Evolutionary conservation across 2,888 invertebrate species (phyloP), one percentile per base, ranked within the genome.

Genomic region (Sminthurides aquaticus): DNA sequence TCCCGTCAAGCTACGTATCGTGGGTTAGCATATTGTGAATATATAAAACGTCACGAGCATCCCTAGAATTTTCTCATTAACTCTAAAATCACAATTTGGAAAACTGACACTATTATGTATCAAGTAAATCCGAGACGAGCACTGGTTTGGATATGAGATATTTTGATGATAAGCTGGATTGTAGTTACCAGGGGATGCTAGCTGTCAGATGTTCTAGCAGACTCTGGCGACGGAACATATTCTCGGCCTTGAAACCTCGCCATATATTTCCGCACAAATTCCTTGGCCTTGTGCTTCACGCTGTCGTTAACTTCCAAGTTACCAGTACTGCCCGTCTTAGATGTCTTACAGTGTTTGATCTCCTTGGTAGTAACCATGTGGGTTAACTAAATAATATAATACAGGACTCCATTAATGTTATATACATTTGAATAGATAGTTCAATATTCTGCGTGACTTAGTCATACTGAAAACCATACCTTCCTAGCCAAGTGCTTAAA

Each of bases 201-300:
- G 52, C 52, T 52, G 5, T 52, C 52, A 20, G 8, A 8, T 8
- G 59, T 8, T 5, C 48, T 34, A 34, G 43, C 25, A 22, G 62
- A 52, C 27, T 68, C 57, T 11, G 84, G 83, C 49, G 86, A 84
- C 71, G 87, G 81, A 69, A 83, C 83, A 80, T 91, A 92, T 29
- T 87, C 83, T 1, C 88, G 84, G 0, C 93, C 94, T 2, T 62
- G 58, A 79, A 91, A 95, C 79, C 94, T 94, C 26, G 87, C 86
- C 97, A 98, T 97, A 80, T 97, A 97, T 78, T 94, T 95, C 76
- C 86, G 87, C 64, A 97, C 91, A 79, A 92, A 97, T 79, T 93
- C 96, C 78, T 90, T 90, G 24, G 96, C 93, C 80, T 98, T 98
- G 74, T 89, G 87, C 75, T 93, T 91, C 5, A 97, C 96, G 65